phyloP scores from a whole-genome alignment of 2,888 invertebrate species.

The Lacanobia oleracea region DNA sequence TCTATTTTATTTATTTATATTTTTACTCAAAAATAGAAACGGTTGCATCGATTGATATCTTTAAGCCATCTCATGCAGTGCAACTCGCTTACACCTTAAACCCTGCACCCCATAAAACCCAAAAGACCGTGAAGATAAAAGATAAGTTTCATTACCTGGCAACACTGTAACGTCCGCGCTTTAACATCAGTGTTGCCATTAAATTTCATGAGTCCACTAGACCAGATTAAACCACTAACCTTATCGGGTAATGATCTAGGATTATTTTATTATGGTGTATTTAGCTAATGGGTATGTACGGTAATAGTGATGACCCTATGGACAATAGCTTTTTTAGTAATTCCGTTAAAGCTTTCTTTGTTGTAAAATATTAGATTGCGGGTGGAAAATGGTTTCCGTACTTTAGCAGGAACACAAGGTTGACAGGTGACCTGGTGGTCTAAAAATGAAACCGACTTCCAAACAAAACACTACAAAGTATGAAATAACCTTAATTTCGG shows the following conservation, averaged over 20 bases:
- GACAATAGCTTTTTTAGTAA: constrained; percentile 28
- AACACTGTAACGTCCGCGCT: constrained; percentile 55
- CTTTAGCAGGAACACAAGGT: too few relatives aligned
- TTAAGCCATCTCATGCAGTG: not conserved
- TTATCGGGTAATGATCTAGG: constrained; percentile 45
- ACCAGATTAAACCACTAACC: constrained; percentile 48
- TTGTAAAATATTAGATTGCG: not conserved
- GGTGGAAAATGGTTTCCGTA: not conserved
- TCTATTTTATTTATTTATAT: too few relatives aligned
- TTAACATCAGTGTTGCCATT: constrained; percentile 50
- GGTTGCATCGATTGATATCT: not conserved
- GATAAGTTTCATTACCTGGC: constrained; percentile 59
- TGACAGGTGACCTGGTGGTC: too few relatives aligned
- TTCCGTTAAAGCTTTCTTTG: constrained; percentile 9
- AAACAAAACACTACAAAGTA: too few relatives aligned
- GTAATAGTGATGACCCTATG: not conserved
- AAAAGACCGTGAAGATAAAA: constrained; percentile 55
- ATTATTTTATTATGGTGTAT: constrained; percentile 44
- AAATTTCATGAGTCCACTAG: constrained; percentile 53
- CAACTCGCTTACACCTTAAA: constrained; percentile 5
- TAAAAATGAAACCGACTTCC: too few relatives aligned
- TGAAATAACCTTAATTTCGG: too few relatives aligned
- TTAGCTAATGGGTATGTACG: constrained; percentile 40
- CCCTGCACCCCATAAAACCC: constrained; percentile 39
- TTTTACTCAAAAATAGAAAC: too few relatives aligned